These are phyloP conservation scores for Saccostrea echinata DNA, from an alignment of 1,140 invertebrate species.

Conservation along the genomic window DNA sequence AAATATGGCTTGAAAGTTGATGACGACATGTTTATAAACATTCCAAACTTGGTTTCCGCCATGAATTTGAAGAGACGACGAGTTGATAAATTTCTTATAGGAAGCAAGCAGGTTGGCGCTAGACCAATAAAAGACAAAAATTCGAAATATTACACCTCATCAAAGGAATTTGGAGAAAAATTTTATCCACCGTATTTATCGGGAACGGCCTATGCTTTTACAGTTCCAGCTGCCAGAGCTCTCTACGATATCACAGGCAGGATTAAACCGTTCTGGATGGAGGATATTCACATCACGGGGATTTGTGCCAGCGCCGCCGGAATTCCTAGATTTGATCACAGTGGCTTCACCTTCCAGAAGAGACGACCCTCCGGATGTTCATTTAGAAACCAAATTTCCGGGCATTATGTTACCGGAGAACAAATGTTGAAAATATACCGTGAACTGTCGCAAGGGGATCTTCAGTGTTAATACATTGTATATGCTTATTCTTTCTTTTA, in stretches of 20 bases:
- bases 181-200: conserved; percentile 76
- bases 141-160: conserved; percentile 79
- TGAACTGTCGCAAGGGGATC: conserved; percentile 51
- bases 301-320: conserved; percentile 63
- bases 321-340: conserved; percentile 54
- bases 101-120: conserved; percentile 60
- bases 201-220: conserved; percentile 78
- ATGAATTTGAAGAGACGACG: conserved; percentile 44
- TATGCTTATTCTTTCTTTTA: neutral
- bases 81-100: conserved; percentile 60
- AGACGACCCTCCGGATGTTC: conserved; percentile 58
- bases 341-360: conserved; percentile 54
- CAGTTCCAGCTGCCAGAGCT: conserved; percentile 64
- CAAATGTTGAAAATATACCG: conserved; percentile 63
- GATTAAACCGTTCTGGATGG: conserved; percentile 74
- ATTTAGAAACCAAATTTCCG: conserved; percentile 60
- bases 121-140: conserved; percentile 68
- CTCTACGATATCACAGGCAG: conserved; percentile 71
- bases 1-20: conserved; percentile 81
- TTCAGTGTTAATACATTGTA: conserved; percentile 10
- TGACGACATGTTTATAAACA: conserved; percentile 77
- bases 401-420: conserved; percentile 59
- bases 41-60: conserved; percentile 59
- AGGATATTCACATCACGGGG: conserved; percentile 80
- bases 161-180: conserved; percentile 72